phyloP scores from a whole-genome alignment of 2,888 invertebrate genomes.

The Bibio marci region DNA sequence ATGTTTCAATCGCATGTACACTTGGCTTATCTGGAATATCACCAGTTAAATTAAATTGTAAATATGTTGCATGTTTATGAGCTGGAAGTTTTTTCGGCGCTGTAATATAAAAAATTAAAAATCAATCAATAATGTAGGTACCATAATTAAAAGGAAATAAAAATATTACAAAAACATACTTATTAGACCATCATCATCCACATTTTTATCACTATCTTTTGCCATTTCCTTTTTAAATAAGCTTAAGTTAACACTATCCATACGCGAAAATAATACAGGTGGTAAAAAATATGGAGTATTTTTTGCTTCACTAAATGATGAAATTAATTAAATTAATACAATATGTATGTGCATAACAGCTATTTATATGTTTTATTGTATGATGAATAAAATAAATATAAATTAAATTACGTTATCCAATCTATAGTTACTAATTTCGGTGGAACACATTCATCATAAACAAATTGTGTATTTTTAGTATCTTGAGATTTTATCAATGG shows the following conservation, averaged over 20 bases:
- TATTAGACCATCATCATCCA: conserved; percentile 17
- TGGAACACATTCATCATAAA: conserved; percentile 47
- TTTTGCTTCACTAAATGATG: conserved; percentile 10
- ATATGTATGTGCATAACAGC: background rate
- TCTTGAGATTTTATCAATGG: conserved; percentile 41
- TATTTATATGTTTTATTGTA: too few relatives aligned
- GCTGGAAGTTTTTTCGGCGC: conserved; percentile 35
- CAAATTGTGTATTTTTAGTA: conserved; percentile 33
- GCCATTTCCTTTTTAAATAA: conserved; percentile 24
- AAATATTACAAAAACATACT: conserved; percentile 14
- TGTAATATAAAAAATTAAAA: conserved; percentile 17
- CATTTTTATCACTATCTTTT: conserved; percentile 24
- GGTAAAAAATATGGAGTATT: conserved; percentile 44
- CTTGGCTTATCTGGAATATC: conserved; percentile 44
- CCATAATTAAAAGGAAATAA: background rate
- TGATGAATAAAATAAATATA: background rate
- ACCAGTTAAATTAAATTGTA: conserved; percentile 42
- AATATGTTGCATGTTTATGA: conserved; percentile 40
- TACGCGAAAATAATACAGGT: conserved; percentile 63
- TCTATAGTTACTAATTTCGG: conserved; percentile 29
- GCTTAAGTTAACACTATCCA: conserved; percentile 40
- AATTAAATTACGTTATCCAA: conserved; percentile 36
- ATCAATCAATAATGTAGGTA: background rate
- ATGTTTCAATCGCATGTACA: conserved; percentile 37
- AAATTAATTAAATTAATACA: conserved; percentile 1